Base-by-base conservation (phyloP, 2,888 invertebrate species). In the Eilema caniola region DNA sequence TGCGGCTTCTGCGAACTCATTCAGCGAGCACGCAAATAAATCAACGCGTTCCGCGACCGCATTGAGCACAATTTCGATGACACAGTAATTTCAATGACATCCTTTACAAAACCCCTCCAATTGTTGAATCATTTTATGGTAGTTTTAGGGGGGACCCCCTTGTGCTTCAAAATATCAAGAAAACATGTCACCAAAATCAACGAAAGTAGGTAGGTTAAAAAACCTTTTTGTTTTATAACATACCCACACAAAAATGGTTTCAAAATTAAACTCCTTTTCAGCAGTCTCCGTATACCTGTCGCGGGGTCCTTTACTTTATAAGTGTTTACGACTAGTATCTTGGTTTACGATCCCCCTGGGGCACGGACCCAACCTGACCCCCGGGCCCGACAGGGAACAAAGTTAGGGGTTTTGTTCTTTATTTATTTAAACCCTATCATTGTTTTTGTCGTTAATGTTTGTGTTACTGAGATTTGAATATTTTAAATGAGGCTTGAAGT, bases 261-360 rank as follows among this genome's bases (percentile, higher is more conserved):
- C 64, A 25, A 66, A 62, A 12, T 57, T 24, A 20, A n/a, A 70
- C 62, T 37, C 37, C 70, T 75, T 76, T 77, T 73, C 66, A 62
- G 66, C 53, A 25, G 70, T 69, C 67, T 63, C 60, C 66, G 64
- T 73, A 73, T 80, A 85, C 84, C 83, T 85, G 85, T 81, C 80
- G 70, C 74, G 74, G 70, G 69, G 72, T 77, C 64, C 76, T 70
- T 75, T 79, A 79, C 70, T 74, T 80, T 74, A 65, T 72, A 72
- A 76, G 70, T 82, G 82, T 86, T 85, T 86, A 86, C 85, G 85
- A 83, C 67, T 64, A 72, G 59, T 67, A 77, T 77, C 79, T 78
- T 80, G 72, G 69, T 85, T 86, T 85, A 86, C 83, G 79, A 75
- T 61, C 69, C 86, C 80, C 64, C 28, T 59, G 69, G 53, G 72